Conservation (phyloP, 2,113 vertebrate species). For the Anseranas semipalmata region DNA sequence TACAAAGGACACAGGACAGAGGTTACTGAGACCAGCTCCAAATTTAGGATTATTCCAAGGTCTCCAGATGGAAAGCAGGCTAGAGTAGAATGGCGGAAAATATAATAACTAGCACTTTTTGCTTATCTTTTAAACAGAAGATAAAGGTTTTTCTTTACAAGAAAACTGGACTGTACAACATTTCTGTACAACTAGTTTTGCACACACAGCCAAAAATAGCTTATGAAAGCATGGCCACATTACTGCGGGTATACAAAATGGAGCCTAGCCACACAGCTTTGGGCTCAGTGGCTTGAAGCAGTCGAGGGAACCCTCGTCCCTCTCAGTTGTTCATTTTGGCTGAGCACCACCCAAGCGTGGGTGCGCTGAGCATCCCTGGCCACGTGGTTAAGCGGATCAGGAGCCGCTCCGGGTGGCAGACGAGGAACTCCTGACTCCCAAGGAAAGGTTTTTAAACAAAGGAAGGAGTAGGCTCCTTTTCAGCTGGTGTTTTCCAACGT, state of each 20-base stretch:
- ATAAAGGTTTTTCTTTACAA: not conserved
- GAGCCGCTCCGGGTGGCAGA: accelerated
- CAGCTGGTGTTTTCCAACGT: not conserved
- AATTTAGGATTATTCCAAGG: not conserved
- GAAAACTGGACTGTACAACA: not conserved
- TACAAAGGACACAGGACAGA: not conserved
- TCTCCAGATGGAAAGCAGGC: not conserved
- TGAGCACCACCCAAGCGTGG: not conserved
- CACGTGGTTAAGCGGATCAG: not conserved
- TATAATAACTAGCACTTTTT: not conserved
- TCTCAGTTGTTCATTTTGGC: accelerated
- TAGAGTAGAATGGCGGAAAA: not conserved
- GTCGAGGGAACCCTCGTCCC: not conserved
- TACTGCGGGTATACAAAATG: not conserved
- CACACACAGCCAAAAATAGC: not conserved
- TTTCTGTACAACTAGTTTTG: not conserved
- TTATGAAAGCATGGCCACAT: not conserved
- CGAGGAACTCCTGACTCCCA: not conserved
- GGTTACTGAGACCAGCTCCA: not conserved
- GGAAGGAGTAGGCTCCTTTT: not conserved
- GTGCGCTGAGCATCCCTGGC: not conserved
- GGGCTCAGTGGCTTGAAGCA: not conserved
- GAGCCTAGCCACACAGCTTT: not conserved
- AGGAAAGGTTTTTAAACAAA: not conserved
- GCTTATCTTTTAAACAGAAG: not conserved